A percentile compares a stretch with the other conserved stretches of the same genome.
Conservation (phyloP, 2,797 vertebrate species). For the Hylomyscus alleni region DNA sequence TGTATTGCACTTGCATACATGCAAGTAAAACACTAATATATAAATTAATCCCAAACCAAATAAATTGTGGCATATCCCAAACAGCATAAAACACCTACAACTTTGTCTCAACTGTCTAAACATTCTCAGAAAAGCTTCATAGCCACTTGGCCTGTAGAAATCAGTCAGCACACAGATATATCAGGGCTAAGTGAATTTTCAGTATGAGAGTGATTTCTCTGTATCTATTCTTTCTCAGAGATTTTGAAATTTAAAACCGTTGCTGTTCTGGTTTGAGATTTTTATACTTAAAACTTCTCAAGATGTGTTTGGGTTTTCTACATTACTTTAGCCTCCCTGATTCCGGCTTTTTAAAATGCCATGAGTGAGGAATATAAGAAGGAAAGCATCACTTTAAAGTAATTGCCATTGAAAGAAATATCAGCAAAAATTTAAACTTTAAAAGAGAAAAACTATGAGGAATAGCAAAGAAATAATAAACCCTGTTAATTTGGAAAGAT, state of each 20-base stretch:
- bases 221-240: background rate
- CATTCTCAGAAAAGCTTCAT: background rate
- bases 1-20: no score
- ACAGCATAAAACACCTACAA: background rate
- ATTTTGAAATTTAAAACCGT: background rate
- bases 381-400: background rate
- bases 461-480: background rate
- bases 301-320: background rate
- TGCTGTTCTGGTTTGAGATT: background rate
- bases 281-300: background rate
- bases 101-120: background rate
- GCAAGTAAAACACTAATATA: background rate
- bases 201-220: background rate
- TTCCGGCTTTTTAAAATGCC: background rate
- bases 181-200: background rate
- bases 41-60: background rate
- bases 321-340: background rate
- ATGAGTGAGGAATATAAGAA: background rate
- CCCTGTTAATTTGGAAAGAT: background rate
- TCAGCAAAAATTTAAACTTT: background rate
- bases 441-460: background rate
- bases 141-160: background rate
- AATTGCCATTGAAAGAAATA: background rate
- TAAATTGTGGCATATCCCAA: background rate
- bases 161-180: background rate